Conservation (phyloP, 2,888 invertebrate species). For the Oscheius myriophilus region DNA sequence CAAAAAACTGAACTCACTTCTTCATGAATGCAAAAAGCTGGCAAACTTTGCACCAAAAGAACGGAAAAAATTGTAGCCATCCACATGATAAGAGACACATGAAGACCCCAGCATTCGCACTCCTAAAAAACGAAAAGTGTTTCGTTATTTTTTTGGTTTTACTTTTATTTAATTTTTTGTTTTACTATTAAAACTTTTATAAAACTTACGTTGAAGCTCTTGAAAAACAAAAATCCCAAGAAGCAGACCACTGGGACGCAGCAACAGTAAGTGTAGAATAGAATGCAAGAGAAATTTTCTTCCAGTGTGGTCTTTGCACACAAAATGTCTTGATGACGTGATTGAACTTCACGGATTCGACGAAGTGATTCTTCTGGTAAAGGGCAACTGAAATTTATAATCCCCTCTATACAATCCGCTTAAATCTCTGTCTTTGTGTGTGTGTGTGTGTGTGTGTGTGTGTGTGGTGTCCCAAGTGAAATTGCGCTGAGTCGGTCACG, state of each 20-base stretch:
- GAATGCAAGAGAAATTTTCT: conserved; percentile 13
- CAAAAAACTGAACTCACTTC: no score
- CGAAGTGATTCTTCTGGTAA: conserved; percentile 17
- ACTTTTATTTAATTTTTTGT: not conserved
- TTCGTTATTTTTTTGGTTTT: no score
- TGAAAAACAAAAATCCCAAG: conserved; percentile 17
- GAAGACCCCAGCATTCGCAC: conserved; percentile 26
- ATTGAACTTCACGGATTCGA: conserved; percentile 18
- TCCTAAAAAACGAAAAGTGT: conserved; percentile 5
- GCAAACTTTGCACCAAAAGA: conserved; percentile 8
- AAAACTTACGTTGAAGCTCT: conserved; percentile 23
- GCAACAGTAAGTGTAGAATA: conserved; percentile 18
- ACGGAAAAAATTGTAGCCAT: conserved; percentile 11
- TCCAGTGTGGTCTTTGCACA: conserved; percentile 17
- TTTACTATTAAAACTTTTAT: not conserved
- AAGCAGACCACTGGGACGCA: conserved; percentile 18
- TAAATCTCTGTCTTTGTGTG: no score
- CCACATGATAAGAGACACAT: conserved; percentile 18
- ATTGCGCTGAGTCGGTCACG: no score
- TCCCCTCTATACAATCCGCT: no score
- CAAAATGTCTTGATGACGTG: conserved; percentile 17
- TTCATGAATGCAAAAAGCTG: conserved; percentile 23
- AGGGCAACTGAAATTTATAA: conserved; percentile 3
- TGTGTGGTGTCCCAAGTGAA: no score
- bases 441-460: no score